Base-by-base conservation (phyloP, 2,888 invertebrate species). In the Cerastis rubricosa region DNA sequence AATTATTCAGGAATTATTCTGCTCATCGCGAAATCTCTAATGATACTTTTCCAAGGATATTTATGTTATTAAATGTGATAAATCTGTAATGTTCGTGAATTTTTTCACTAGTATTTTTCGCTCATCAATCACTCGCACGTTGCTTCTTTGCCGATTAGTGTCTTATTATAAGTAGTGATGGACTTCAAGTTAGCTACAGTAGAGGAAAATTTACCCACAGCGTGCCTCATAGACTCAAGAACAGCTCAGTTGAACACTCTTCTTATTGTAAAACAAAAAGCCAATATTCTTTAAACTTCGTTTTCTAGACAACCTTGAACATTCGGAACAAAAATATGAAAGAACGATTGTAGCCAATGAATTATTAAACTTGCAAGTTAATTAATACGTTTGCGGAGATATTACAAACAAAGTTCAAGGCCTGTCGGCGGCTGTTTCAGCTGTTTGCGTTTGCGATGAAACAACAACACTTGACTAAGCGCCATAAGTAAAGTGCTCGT, bases 331-430 rank as follows among this genome's bases (percentile, higher is more conserved):
- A 78, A 77, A 76, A 64, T 74, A 76, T 74, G 61, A 67, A 74
- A 70, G 66, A 75, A 71, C 45, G 68, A 83, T 78, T 80, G 74
- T 80, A 73, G 54, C 59, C 74, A 76, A 72, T 80, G 80, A 84
- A 86, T 87, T 76, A 83, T 86, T 87, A 77, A 87, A 86, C 84
- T 84, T 78, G 64, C 82, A 77, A 85, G 86, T 85, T 89, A 89
- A 91, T 90, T 87, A 88, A 87, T 85, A 85, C 86, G 81, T 88
- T 88, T 86, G 83, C 78, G 79, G 78, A 86, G 87, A 86, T 85
- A 86, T 89, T 85, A 83, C 77, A 76, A 84, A 81, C 79, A 84
- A 88, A 91, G 92, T 90, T 92, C 91, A 92, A 91, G 91, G 91
- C 83, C 80, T 80, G 81, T 73, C 73, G 65, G 64, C 77, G 85